Evolutionary conservation across 1,140 invertebrate genomes (phyloP), one percentile per base, ranked within the genome.

Genomic region (Drosophila malerkotliana): DNA sequence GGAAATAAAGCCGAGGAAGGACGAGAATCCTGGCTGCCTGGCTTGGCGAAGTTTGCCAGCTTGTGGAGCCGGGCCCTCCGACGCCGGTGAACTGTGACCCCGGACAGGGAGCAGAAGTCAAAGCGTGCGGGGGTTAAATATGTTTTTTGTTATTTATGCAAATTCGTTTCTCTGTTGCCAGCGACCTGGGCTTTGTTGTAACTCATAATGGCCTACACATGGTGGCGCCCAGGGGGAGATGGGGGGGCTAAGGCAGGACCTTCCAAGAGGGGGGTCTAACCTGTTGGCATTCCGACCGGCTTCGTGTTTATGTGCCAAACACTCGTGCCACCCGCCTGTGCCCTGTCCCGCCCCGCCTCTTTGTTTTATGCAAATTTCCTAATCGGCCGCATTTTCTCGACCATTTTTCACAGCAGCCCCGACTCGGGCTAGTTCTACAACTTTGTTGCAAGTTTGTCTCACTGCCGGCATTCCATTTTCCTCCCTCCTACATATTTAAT

Each of bases 71-170:
- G 15, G 62, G 60, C 63, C 67, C 71, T 67, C 76, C 82, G 78
- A 58, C 74, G 78, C 66, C 74, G 71, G 69, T 75, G 72, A 75
- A 75, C 72, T 75, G 72, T 75, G 72, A 67, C 72, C 72, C 72
- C 72, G 53, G 48, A 68, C 53, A 54, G 72, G 48, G 48, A 52
- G 59, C 55, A 76, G 56, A 74, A 76, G 71, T 76, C 72, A 74
- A 64, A 67, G 61, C 56, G 53, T 53, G 66, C 68, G 69, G 72
- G 75, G 74, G 83, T 87, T 87, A 87, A 87, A 87, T 87, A 87
- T 87, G 82, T 87, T 87, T 87, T 71, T 87, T 87, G 78, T 87
- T 87, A 87, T 87, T 87, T 87, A 87, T 87, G 82, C 79, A 87
- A 87, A 87, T 87, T 87, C 78, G 78, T 88, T 87, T 87, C 69